These are phyloP conservation scores for Globodera rostochiensis DNA, from an alignment of 1,140 invertebrate species.

Conservation along the genomic window DNA sequence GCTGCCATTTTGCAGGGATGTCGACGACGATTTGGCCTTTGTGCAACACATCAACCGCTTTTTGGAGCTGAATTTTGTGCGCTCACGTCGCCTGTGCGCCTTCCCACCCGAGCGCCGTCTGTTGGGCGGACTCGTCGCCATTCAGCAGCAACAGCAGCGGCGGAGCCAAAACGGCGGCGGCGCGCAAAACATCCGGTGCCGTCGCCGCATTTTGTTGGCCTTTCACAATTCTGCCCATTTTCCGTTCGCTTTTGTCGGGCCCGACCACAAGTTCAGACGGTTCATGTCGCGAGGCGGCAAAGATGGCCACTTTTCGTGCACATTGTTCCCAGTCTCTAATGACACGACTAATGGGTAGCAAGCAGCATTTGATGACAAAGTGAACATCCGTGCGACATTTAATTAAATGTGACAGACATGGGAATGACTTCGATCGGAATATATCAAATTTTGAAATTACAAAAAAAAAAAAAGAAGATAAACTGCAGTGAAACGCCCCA, in stretches of 20 bases:
- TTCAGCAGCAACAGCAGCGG: not conserved
- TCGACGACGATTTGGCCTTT: constrained; percentile 8
- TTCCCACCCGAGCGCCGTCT: constrained; percentile 36
- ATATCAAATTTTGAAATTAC: too few species aligned
- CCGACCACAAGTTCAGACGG: constrained; percentile 27
- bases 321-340: not conserved
- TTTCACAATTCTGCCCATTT: constrained; percentile 50
- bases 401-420: too few species aligned
- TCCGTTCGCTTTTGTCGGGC: constrained; percentile 40
- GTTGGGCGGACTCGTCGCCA: constrained; percentile 40
- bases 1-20: not conserved
- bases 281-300: constrained; percentile 22
- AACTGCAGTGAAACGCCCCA: too few species aligned
- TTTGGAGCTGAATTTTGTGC: not conserved
- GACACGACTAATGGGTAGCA: too few species aligned
- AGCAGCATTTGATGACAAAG: too few species aligned
- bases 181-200: not conserved
- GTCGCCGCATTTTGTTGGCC: constrained; percentile 28
- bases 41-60: not conserved
- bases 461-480: too few species aligned
- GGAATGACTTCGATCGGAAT: too few species aligned
- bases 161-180: not conserved
- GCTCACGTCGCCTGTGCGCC: constrained; percentile 3
- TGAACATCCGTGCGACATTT: too few species aligned
- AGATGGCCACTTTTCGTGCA: constrained; percentile 19